Evolutionary conservation across 2,797 vertebrate species (phyloP), one percentile per base, ranked within the genome.

Genomic region (Periophthalmus magnuspinnatus): DNA sequence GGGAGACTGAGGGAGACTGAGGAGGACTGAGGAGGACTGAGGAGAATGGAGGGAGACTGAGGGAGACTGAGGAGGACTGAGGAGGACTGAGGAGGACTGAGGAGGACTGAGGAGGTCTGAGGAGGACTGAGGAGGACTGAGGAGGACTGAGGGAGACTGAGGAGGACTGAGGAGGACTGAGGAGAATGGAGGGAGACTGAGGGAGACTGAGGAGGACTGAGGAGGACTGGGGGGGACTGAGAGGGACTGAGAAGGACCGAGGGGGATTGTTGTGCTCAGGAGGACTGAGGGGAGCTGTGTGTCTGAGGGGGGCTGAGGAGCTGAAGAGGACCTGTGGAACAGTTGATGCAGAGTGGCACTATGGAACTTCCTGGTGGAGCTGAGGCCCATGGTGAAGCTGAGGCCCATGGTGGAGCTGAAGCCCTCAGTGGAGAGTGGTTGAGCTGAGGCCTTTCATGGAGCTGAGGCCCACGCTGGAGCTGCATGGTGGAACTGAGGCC

Each of bases 381-480:
- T n/a, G 6, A 52, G 50, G 19, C 6, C 50, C n/a, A n/a, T 50
- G 19, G 5, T n/a, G 48, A 48, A 41, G 38, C 38, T 52, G 48
- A 19, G 17, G 48, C 17, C 16, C n/a, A n/a, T n/a, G n/a, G n/a
- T n/a, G n/a, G n/a, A n/a, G n/a, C n/a, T n/a, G n/a, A n/a, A n/a
- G n/a, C n/a, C n/a, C n/a, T n/a, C n/a, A n/a, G n/a, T n/a, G n/a
- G n/a, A n/a, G n/a, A n/a, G n/a, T n/a, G n/a, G n/a, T n/a, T n/a
- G n/a, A n/a, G n/a, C n/a, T n/a, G n/a, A 67, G 83, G 86, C 86
- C 85, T n/a, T n/a, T n/a, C 83, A 86, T 76, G 81, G 81, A 86
- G 80, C 47, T 19, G 16, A n/a, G n/a, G n/a, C n/a, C n/a, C 36
- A 36, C 36, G 34, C 5, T 48, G 45, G 45, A 17, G 47, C 47